A percentile compares a stretch with the other conserved stretches of the same genome.
These are phyloP conservation scores for Napeogenes sylphis DNA, from an alignment of 2,888 invertebrate genomes.

Conservation along the genomic window DNA sequence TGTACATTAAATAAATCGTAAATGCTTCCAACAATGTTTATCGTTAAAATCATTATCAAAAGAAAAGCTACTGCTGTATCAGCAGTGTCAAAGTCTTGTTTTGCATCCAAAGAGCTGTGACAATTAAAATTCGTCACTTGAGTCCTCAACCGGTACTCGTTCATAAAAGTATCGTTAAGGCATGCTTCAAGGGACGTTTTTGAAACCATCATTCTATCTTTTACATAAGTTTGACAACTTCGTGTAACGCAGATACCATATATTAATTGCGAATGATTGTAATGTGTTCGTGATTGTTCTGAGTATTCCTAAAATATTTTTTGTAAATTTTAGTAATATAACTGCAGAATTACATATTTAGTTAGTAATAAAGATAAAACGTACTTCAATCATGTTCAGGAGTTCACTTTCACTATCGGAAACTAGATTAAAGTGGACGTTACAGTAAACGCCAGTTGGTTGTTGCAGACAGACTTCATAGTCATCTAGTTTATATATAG, in stretches of 20 bases:
- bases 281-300: conserved; percentile 52
- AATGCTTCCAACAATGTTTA: conserved; percentile 50
- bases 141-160: conserved; percentile 46
- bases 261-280: conserved; percentile 58
- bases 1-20: conserved; percentile 32
- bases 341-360: not conserved
- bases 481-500: conserved; percentile 34
- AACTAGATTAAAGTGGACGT: conserved; percentile 29
- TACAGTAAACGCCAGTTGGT: conserved; percentile 37
- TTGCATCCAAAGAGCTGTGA: conserved; percentile 32
- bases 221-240: conserved; percentile 41
- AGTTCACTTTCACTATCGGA: conserved; percentile 36
- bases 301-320: conserved; percentile 50
- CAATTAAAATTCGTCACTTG: conserved; percentile 31
- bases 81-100: conserved; percentile 39
- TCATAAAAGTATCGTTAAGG: conserved; percentile 51
- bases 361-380: not conserved
- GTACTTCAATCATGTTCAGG: conserved; percentile 37
- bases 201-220: conserved; percentile 36
- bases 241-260: conserved; percentile 54
- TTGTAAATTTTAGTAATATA: conserved; percentile 25
- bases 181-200: conserved; percentile 49
- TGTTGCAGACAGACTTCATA: conserved; percentile 36
- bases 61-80: conserved; percentile 49
- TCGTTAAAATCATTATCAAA: conserved; percentile 42